These are phyloP conservation scores for Semotilus atromaculatus DNA, from an alignment of 2,797 vertebrate genomes.

Conservation along the genomic window DNA sequence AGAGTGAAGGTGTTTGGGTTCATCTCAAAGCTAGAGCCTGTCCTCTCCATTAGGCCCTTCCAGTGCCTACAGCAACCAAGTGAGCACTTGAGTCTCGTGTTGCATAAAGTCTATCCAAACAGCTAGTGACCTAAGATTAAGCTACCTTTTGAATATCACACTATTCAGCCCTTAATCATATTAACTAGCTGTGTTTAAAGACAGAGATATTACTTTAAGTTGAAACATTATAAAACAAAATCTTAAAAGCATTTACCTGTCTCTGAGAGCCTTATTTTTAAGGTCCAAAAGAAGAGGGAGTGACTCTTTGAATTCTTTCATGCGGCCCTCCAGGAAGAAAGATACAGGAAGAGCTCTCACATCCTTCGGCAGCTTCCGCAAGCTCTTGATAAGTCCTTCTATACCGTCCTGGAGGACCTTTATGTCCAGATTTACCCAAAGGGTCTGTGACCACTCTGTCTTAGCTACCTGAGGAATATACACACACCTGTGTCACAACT, in stretches of 20 bases:
- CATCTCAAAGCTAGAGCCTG: constrained; percentile 89
- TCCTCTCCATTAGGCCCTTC: constrained; percentile 90
- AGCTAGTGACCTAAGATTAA: not conserved
- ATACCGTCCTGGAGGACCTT: constrained; percentile 89
- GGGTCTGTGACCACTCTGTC: constrained; percentile 90
- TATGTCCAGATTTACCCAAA: constrained; percentile 92
- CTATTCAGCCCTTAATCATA: not conserved
- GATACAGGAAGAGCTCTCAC: constrained; percentile 81
- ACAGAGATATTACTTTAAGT: not conserved
- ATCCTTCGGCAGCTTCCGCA: constrained; percentile 84
- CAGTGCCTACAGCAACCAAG: constrained; percentile 84
- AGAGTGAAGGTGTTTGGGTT: constrained; percentile 89
- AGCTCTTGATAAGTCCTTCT: constrained; percentile 82
- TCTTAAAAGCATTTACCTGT: constrained; percentile 78
- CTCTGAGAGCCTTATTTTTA: constrained; percentile 92
- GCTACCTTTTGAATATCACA: not conserved
- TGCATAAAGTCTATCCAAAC: not conserved
- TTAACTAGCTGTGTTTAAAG: not conserved
- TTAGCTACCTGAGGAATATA: constrained; percentile 81
- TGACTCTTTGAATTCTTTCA: constrained; percentile 94
- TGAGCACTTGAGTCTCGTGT: not conserved
- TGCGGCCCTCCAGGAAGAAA: constrained; percentile 82
- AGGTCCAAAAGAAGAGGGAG: constrained; percentile 91
- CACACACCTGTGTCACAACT: not conserved
- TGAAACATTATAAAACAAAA: not conserved